Conservation (phyloP, 2,888 invertebrate genomes). For the Spilarctia lutea region DNA sequence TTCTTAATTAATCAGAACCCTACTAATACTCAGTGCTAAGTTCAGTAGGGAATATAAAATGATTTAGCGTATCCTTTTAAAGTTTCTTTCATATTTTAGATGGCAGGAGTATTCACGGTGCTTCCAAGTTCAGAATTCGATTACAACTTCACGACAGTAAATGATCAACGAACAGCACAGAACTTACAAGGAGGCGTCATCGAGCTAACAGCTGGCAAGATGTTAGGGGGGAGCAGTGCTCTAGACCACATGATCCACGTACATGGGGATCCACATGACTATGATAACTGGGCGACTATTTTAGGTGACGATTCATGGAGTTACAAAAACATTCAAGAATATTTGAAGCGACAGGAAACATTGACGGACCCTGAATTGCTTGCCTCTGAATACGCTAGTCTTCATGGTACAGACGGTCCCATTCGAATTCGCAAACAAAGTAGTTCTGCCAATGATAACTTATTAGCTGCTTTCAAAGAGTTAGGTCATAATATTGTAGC, state of each 20-base stretch:
- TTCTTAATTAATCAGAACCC: too few species aligned
- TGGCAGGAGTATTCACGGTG: slow-evolving; percentile 49
- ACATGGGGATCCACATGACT: slow-evolving; percentile 54
- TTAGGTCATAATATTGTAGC: slow-evolving; percentile 23
- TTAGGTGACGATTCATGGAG: slow-evolving; percentile 39
- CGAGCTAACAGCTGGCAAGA: slow-evolving; percentile 56
- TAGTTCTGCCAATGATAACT: accelerated
- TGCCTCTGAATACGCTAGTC: neutral
- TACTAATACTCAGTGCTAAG: too few species aligned
- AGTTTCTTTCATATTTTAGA: slow-evolving; percentile 35
- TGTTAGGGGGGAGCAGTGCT: slow-evolving; percentile 64
- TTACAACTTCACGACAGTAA: slow-evolving; percentile 51
- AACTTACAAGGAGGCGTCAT: slow-evolving; percentile 28
- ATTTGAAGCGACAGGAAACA: slow-evolving; percentile 61
- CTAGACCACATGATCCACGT: slow-evolving; percentile 54
- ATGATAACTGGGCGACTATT: slow-evolving; percentile 51
- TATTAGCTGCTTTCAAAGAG: slow-evolving; percentile 17
- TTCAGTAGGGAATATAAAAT: too few species aligned
- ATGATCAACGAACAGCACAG: slow-evolving; percentile 51
- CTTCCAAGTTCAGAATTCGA: slow-evolving; percentile 49
- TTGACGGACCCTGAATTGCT: slow-evolving; percentile 48
- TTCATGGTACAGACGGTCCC: slow-evolving; percentile 35
- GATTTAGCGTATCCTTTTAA: neutral
- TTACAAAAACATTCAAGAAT: slow-evolving; percentile 23
- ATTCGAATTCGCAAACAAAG: slow-evolving; percentile 25